phyloP scores from a whole-genome alignment of 2,888 invertebrate species.

The Nezara viridula region DNA sequence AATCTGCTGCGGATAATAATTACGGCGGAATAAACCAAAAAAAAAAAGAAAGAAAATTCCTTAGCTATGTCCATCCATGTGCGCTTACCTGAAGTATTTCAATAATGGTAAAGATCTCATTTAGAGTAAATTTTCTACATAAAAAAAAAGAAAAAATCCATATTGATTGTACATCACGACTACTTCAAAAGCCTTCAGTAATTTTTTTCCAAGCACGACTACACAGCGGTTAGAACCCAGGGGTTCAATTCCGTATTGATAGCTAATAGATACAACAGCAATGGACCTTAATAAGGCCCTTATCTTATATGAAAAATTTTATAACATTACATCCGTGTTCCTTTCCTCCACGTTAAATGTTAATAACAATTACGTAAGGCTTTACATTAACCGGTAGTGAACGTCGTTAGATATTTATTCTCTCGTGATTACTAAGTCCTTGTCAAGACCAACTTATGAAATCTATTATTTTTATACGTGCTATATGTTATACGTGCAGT shows the following conservation, averaged over 20 bases:
- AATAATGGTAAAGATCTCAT: no score
- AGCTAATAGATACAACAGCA: not conserved
- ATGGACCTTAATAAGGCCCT: not conserved
- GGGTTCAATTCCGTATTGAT: not conserved
- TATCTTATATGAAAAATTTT: conserved; percentile 18
- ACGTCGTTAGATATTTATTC: not conserved
- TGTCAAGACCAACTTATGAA: not conserved
- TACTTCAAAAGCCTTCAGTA: not conserved
- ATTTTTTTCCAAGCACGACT: not conserved
- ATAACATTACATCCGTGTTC: not conserved
- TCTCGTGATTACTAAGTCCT: not conserved
- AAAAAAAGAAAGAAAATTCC: no score
- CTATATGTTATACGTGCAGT: no score
- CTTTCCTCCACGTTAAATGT: not conserved
- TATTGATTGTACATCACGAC: not conserved
- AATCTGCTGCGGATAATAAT: no score
- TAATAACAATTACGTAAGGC: conserved; percentile 19
- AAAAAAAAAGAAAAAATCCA: no score
- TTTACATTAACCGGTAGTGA: not conserved
- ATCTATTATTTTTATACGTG: not conserved
- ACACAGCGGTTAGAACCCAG: not conserved
- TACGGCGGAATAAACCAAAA: no score
- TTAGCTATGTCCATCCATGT: no score
- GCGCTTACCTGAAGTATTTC: no score
- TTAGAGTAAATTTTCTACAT: no score